A percentile compares a stretch with the other conserved stretches of the same genome.
Conservation (phyloP, 2,797 vertebrate genomes). For the Ctenochaetus hawaiiensis region DNA sequence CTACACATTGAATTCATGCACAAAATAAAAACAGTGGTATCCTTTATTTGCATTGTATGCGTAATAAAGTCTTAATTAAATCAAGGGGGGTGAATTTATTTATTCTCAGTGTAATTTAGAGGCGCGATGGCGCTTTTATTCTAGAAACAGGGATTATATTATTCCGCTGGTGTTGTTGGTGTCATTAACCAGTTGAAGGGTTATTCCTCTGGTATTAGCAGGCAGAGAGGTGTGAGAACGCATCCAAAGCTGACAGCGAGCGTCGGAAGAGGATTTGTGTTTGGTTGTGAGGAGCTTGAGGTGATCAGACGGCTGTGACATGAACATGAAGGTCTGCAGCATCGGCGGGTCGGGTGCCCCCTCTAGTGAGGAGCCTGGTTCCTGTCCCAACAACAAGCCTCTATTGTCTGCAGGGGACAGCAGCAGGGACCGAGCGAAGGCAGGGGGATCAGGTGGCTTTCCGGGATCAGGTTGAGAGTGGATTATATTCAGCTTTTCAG, state of each 20-base stretch:
- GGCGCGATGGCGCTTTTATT: not conserved
- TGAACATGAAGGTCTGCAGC: constrained; percentile 28
- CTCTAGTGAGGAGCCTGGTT: constrained; percentile 83
- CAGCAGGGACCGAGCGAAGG: not conserved
- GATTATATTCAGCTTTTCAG: not conserved
- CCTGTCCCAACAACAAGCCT: constrained; percentile 56
- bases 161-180: not conserved
- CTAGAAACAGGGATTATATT: not conserved
- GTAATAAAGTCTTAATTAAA: not conserved
- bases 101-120: not conserved
- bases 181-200: constrained; percentile 9
- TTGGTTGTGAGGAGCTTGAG: constrained; percentile 33
- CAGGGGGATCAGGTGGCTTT: constrained; percentile 10
- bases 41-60: too few species aligned
- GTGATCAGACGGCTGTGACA: constrained; percentile 47
- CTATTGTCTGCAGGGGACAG: constrained; percentile 78
- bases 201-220: not conserved
- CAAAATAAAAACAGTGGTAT: not conserved
- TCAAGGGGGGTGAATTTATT: not conserved
- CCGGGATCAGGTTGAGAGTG: not conserved
- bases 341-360: constrained; percentile 80
- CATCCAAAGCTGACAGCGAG: constrained; percentile 14
- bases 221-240: constrained; percentile 16
- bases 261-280: constrained; percentile 25
- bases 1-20: not conserved